Evolutionary conservation across 2,888 invertebrate species (phyloP).

Genomic region (Muschampia plurimacula): DNA sequence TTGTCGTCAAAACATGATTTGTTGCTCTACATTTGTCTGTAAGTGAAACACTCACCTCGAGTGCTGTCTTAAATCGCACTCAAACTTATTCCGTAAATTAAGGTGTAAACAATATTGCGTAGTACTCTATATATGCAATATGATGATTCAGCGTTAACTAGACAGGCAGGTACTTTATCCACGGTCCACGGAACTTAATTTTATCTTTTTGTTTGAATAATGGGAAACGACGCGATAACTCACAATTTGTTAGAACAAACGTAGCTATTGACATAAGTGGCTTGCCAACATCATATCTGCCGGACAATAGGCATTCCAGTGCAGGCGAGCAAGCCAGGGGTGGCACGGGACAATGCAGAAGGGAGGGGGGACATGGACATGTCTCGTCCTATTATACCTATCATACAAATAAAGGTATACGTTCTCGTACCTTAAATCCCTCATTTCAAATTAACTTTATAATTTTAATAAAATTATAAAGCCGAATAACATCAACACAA

Average conservation of each 20-base stretch:
- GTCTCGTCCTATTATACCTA: constrained; percentile 59
- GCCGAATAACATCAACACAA: no score
- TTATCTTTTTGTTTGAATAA: constrained; percentile 42
- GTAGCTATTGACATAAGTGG: constrained; percentile 70
- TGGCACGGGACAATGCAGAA: constrained; percentile 39
- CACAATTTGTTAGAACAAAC: constrained; percentile 45
- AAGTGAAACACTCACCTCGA: constrained; percentile 34
- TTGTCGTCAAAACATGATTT: constrained; percentile 72
- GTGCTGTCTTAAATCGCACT: not conserved
- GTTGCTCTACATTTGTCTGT: constrained; percentile 66
- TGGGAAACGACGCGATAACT: constrained; percentile 42
- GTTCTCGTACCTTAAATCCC: not conserved
- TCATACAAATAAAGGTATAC: constrained; percentile 19
- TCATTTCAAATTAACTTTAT: no score
- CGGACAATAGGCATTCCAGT: constrained; percentile 80
- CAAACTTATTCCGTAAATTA: not conserved
- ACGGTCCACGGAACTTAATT: constrained; percentile 24
- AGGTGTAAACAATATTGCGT: not conserved
- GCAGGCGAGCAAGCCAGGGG: constrained; percentile 52
- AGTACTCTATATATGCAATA: not conserved
- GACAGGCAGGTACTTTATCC: constrained; percentile 21
- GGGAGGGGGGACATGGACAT: constrained; percentile 55
- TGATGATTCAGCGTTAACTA: constrained; percentile 13
- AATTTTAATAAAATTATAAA: no score
- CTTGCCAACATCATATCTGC: constrained; percentile 73